phyloP scores from a whole-genome alignment of 1,140 invertebrate species.

The Brachionus manjavacas region DNA sequence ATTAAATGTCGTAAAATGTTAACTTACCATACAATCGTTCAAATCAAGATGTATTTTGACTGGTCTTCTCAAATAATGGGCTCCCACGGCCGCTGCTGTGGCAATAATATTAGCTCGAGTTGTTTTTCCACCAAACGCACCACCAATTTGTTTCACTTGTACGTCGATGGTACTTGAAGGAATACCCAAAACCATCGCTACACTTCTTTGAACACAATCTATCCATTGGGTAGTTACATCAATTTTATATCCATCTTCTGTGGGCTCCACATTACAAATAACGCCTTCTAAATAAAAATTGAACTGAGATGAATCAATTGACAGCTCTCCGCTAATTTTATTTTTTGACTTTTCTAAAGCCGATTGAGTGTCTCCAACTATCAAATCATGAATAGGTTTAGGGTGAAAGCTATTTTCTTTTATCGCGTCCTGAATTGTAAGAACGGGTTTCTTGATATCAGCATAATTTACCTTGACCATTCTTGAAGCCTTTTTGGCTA shows the following conservation, averaged over 20 bases:
- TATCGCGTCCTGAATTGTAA: constrained; percentile 65
- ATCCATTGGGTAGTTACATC: constrained; percentile 78
- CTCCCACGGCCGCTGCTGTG: constrained; percentile 60
- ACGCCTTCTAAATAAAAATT: constrained; percentile 93
- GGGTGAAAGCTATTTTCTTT: constrained; percentile 51
- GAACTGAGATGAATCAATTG: constrained; percentile 79
- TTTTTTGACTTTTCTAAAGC: constrained; percentile 44
- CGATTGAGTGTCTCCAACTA: constrained; percentile 34
- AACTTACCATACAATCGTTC: constrained; percentile 31
- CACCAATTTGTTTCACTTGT: constrained; percentile 76
- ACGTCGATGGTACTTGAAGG: constrained; percentile 64
- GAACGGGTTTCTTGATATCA: constrained; percentile 58
- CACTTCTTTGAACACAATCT: constrained; percentile 66
- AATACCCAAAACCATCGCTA: constrained; percentile 70
- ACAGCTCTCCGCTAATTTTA: constrained; percentile 68
- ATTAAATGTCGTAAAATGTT: no score
- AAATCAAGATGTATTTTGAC: constrained; percentile 28
- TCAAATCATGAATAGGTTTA: constrained; percentile 47
- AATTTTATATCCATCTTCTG: constrained; percentile 72
- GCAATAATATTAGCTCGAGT: constrained; percentile 63
- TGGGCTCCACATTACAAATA: constrained; percentile 65
- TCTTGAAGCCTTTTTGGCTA: constrained; percentile 64
- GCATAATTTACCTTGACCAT: constrained; percentile 64
- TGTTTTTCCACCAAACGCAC: constrained; percentile 94
- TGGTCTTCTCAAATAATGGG: constrained; percentile 45